A percentile compares a stretch with the other conserved stretches of the same genome.
phyloP scores from a whole-genome alignment of 2,797 vertebrate species.

The Spatula versicolor region DNA sequence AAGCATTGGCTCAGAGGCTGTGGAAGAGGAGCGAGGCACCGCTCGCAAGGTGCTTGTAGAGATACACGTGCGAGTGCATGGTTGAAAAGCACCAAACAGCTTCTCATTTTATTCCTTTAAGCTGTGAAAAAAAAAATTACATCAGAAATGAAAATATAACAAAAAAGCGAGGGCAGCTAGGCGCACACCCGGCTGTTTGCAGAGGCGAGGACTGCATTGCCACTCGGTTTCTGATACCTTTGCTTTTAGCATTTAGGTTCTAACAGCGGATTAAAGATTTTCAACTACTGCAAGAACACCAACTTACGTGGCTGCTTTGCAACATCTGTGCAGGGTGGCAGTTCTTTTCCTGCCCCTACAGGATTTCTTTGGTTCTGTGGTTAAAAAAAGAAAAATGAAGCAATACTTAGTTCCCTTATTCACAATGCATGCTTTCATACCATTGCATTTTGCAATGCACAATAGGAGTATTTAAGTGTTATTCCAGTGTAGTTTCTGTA shows the following conservation, averaged over 20 bases:
- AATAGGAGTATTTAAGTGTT: too few species aligned
- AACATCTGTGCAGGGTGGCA: background rate
- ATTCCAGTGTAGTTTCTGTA: background rate
- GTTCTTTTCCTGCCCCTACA: background rate
- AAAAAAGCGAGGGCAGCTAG: too few species aligned
- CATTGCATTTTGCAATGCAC: too few species aligned
- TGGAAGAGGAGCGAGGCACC: background rate
- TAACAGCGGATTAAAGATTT: too few species aligned
- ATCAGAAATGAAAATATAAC: accelerated
- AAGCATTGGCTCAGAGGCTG: background rate
- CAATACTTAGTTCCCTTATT: background rate
- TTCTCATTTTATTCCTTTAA: background rate
- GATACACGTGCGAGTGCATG: too few species aligned
- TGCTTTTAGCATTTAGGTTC: background rate
- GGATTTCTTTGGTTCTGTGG: background rate
- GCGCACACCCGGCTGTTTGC: too few species aligned
- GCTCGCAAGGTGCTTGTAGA: background rate
- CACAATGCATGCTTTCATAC: background rate
- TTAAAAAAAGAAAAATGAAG: background rate
- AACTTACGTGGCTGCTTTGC: background rate
- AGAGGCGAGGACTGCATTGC: too few species aligned
- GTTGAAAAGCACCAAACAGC: too few species aligned
- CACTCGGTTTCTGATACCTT: accelerated
- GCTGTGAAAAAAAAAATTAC: too few species aligned
- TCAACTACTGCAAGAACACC: too few species aligned